Evolutionary conservation across 2,797 vertebrate genomes (phyloP), one percentile per base, ranked within the genome.

Genomic region (Microctenopoma steveboyesi): DNA sequence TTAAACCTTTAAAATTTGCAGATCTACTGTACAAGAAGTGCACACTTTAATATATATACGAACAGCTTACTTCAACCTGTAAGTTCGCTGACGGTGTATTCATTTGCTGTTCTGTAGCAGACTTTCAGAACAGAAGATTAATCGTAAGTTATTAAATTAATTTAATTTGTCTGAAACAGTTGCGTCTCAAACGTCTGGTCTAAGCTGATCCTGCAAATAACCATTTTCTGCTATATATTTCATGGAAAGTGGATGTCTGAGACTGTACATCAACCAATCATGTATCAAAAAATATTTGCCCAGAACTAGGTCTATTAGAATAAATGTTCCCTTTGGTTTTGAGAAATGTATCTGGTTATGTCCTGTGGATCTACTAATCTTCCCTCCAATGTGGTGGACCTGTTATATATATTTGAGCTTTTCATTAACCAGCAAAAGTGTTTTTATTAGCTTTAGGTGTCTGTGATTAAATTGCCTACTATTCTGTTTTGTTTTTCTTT

Each of bases 291-390:
- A 48, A 18, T 12, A 35, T 42, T 69, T 74, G 45, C 12, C 14
- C 18, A 6, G 4, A 50, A 48, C 35, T 53, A 58, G 46, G 14
- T 59, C 50, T 18, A 2, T 12, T 51, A 46, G 49, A 46, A 25
- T 13, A 48, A 30, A 30, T n/a, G 37, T 43, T 69, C 27, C 16
- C 1, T 71, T 56, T 59, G 18, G 66, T 79, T 78, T 46, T 65
- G 70, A 79, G 64, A 60, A 69, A 71, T 69, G 35, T 54, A 69
- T 76, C 52, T 73, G 73, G 71, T 85, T 74, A 39, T 69, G 63
- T 82, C 80, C 81, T 85, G 84, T 90, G 79, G 75, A 70, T 88
- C 64, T 68, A 69, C 65, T 64, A 79, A 47, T 68, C 86, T 70
- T 75, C 27, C 35, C 55, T 81, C 62, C 49, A 76, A 7, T 74